Base-by-base conservation (phyloP, 64 coral and sea anemone species). In the Montipora sp. region DNA sequence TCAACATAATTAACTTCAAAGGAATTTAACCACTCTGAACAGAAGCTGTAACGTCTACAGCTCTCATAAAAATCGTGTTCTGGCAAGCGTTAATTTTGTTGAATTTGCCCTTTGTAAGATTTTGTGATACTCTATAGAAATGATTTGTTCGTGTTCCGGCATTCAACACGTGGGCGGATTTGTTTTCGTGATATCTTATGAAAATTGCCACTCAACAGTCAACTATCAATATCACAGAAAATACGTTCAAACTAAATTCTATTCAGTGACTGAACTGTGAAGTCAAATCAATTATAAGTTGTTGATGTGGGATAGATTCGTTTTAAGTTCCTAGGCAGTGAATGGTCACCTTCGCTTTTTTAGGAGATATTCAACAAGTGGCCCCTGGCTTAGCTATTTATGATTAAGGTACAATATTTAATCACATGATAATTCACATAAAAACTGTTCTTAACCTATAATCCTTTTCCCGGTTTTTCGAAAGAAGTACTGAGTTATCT, bases 91-190 rank as follows among this genome's bases (percentile, higher is more conserved):
- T 57, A 57, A 7, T 50, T 85, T 85, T 71, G 43, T 24, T 50
- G 7, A 51, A 49, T 71, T 71, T 27, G n/a, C 4, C 1, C 22
- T 85, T 9, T 71, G 16, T 47, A 84, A 47, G 15, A 85, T 85
- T 85, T 71, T 63, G 63, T 85, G 82, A 85, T 72, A n/a, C 19
- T 45, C 10, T 51, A 22, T 72, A 68, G 47, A 48, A 72, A 71
- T 8, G n/a, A 18, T 50, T 71, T 70, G 12, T 63, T 21, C 24
- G 43, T 84, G 63, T 78, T 49, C 10, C 12, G 23, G 46, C 82
- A 14, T 19, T 1, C 9, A 23, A 20, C 63, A 85, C 65, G 65
- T 85, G 61, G 48, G 8, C 61, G 50, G 16, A 44, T 21, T 50
- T 71, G 3, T 49, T 85, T 45, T 47, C 80, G 80, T 83, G 80